These are phyloP conservation scores for Microtus richardsoni DNA, from an alignment of 2,113 vertebrate genomes.

Conservation along the genomic window DNA sequence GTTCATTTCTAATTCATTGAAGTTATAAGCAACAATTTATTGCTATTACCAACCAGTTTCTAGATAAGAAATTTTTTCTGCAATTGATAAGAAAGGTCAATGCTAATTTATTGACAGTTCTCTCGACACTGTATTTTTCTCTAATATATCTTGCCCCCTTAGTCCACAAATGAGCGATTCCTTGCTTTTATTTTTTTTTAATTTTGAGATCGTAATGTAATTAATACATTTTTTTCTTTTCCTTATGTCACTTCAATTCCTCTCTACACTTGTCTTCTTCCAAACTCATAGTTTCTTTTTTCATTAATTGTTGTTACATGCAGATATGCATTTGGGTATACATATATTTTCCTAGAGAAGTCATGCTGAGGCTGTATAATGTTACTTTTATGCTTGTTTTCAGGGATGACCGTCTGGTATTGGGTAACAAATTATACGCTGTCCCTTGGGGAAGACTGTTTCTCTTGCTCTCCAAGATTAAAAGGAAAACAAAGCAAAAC, in stretches of 20 bases:
- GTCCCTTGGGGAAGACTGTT: not conserved
- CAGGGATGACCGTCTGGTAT: not conserved
- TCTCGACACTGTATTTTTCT: not conserved
- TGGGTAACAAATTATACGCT: not conserved
- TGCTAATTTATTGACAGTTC: not conserved
- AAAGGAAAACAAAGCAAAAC: not conserved
- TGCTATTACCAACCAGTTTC: not conserved
- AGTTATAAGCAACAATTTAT: not conserved
- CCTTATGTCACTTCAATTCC: no score
- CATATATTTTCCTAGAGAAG: not conserved
- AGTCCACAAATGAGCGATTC: not conserved
- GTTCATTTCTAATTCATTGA: not conserved
- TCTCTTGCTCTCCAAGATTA: not conserved
- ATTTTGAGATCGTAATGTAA: not conserved
- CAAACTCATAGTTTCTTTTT: not conserved
- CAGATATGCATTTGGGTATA: not conserved
- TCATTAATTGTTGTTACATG: not conserved
- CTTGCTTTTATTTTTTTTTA: not conserved
- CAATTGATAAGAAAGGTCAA: not conserved
- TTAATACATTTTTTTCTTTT: not conserved
- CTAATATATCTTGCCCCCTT: not conserved
- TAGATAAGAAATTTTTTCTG: not conserved
- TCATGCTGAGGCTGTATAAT: not conserved
- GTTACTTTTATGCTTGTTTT: not conserved
- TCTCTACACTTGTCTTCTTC: not conserved